phyloP scores from a whole-genome alignment of 1,140 invertebrate species.

The Pygmarrhopalites habei region DNA sequence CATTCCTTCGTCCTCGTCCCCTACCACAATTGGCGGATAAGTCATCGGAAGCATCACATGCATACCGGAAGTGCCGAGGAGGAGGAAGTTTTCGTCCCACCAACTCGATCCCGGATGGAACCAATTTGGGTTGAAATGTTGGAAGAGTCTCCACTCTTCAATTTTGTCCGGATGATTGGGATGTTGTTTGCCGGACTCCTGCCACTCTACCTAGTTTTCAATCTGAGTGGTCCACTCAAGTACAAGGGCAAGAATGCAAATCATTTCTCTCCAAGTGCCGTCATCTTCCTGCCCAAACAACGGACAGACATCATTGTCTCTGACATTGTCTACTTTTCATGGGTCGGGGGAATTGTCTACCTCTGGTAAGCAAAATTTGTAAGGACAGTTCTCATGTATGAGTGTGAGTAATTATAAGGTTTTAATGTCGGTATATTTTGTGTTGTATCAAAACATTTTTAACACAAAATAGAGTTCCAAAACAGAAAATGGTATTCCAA shows the following conservation, averaged over 20 bases:
- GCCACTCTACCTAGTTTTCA: slow-evolving; percentile 12
- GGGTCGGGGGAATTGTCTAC: not conserved
- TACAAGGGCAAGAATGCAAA: slow-evolving; percentile 9
- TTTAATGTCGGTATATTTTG: no score
- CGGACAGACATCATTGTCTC: slow-evolving; percentile 1
- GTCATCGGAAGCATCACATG: slow-evolving; percentile 9
- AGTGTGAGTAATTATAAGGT: no score
- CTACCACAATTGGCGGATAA: slow-evolving; percentile 8
- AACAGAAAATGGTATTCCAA: no score
- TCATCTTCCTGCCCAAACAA: slow-evolving; percentile 7
- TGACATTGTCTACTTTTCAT: slow-evolving; percentile 9
- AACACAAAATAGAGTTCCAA: no score
- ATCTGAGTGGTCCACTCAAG: slow-evolving; percentile 4
- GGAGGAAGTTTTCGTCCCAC: slow-evolving; percentile 9
- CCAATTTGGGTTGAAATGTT: slow-evolving; percentile 12
- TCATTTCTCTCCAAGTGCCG: slow-evolving; percentile 6
- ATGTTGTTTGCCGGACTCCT: slow-evolving; percentile 4
- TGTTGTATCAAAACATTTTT: no score
- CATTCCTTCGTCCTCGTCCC: slow-evolving; percentile 15
- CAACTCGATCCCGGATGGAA: not conserved
- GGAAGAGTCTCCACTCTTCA: slow-evolving; percentile 15
- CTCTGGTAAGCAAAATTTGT: no score
- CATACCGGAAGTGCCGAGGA: slow-evolving; percentile 15
- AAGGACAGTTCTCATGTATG: no score
- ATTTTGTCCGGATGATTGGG: not conserved